Base-by-base conservation (phyloP, 1,140 invertebrate genomes). In the Drosophila navojoa region DNA sequence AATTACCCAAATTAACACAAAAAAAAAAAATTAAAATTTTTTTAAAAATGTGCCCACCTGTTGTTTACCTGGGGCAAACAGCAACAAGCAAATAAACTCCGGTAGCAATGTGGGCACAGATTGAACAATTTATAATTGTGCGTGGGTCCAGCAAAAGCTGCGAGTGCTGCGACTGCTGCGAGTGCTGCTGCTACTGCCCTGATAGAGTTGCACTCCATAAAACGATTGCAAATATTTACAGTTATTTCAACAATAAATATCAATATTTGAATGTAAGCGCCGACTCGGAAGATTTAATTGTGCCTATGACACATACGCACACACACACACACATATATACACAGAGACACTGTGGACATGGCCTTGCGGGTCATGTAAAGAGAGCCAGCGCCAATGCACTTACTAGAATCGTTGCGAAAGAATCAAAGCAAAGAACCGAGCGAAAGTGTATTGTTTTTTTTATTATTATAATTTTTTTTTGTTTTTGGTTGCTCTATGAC, bases 111-210 rank as follows among this genome's bases (percentile, higher is more conserved):
- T 82, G 76, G 62, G 58, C 79, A 82, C 71, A 89, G 60, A 77
- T 71, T 89, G 84, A 84, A 89, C 70, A 79, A 89, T 87, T 87
- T 84, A 78, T 87, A 84, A 89, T 89, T 87, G 84, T 87, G 82
- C 79, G 82, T 86, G 59, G 62, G 71, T 54, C 15, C 27, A 38
- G 35, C 0, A 38, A 10, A 38, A 44, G 19, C 6, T 13, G 13
- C n/a, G n/a, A n/a, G n/a, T n/a, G n/a, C n/a, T n/a, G n/a, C n/a
- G n/a, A n/a, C 9, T 25, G 35, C 35, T 38, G 35, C 35, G 0
- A 2, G 5, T 32, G 35, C 35, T 2, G 11, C 35, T 38, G 11
- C 35, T 38, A 7, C 11, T 38, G 35, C 29, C 0, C 44, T n/a
- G 22, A 42, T 57, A 42, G 45, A 22, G 27, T 44, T 50, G 50